Conservation (phyloP, 2,888 invertebrate genomes). For the Holacanthella duospinosa region DNA sequence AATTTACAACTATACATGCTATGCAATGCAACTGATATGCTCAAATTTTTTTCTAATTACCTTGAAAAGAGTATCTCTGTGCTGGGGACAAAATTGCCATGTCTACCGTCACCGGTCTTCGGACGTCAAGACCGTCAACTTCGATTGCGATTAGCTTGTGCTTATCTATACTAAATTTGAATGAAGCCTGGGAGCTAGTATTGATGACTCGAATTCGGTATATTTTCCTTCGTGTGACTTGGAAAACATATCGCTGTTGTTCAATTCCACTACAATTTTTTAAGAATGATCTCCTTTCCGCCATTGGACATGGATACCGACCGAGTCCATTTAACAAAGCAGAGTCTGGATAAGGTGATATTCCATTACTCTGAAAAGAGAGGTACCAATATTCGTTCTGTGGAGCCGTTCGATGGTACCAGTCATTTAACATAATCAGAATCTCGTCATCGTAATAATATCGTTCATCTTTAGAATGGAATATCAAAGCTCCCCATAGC, state of each 20-base stretch:
- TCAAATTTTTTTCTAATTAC: too few species aligned
- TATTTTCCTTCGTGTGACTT: constrained; percentile 11
- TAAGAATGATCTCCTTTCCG: constrained; percentile 7
- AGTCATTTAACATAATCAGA: constrained; percentile 22
- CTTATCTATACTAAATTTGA: constrained; percentile 28
- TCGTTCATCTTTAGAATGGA: constrained; percentile 13
- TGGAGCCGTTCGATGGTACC: constrained; percentile 23
- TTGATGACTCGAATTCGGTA: constrained; percentile 28
- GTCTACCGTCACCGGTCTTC: constrained; percentile 11
- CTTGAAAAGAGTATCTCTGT: constrained; percentile 30
- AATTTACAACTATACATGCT: too few species aligned
- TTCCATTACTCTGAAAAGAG: constrained; percentile 8
- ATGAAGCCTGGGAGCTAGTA: constrained; percentile 17
- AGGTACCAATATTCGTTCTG: constrained; percentile 20
- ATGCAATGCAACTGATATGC: too few species aligned
- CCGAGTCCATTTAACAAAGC: constrained; percentile 26
- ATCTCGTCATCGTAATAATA: constrained; percentile 27
- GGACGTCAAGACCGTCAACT: constrained; percentile 22
- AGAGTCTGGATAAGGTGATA: constrained; percentile 25
- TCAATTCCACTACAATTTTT: constrained; percentile 1
- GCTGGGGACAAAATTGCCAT: constrained; percentile 17
- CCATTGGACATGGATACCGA: constrained; percentile 19
- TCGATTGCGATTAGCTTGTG: constrained; percentile 23
- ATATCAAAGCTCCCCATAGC: constrained; percentile 24
- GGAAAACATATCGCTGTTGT: constrained; percentile 17